A percentile compares a stretch with the other conserved stretches of the same genome.
These are phyloP conservation scores for Tetragonula carbonaria DNA, from an alignment of 2,888 invertebrate genomes.

Conservation along the genomic window DNA sequence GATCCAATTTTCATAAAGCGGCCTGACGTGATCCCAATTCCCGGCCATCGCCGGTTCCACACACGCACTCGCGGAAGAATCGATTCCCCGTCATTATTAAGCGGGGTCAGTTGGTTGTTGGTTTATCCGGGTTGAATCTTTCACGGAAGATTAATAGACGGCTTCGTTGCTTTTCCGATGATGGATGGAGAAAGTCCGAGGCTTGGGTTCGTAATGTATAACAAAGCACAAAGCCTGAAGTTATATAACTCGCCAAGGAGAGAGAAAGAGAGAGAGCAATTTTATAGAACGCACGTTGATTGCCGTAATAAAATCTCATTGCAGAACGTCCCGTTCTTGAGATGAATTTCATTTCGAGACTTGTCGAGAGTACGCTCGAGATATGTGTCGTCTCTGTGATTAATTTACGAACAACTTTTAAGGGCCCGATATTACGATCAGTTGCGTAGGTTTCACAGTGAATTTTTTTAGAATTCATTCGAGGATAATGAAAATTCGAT, in stretches of 20 bases:
- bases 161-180: background rate
- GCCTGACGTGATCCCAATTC: constrained; percentile 17
- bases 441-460: background rate
- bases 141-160: background rate
- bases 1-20: constrained; percentile 40
- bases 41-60: background rate
- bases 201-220: background rate
- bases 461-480: background rate
- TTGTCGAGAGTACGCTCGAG: too few relatives aligned
- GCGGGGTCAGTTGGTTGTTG: constrained; percentile 45
- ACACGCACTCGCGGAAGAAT: constrained; percentile 40
- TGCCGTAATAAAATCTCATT: too few relatives aligned
- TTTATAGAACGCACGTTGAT: too few relatives aligned
- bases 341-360: too few relatives aligned
- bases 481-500: background rate
- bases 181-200: background rate
- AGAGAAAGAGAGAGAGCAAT: too few relatives aligned
- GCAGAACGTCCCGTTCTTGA: too few relatives aligned
- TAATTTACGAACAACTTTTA: too few relatives aligned
- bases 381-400: too few relatives aligned
- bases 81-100: constrained; percentile 57
- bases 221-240: too few relatives aligned
- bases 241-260: too few relatives aligned
- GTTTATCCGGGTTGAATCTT: background rate
- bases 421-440: background rate